These are phyloP conservation scores for Brachypterus glaber DNA, from an alignment of 2,888 invertebrate genomes.

Conservation along the genomic window DNA sequence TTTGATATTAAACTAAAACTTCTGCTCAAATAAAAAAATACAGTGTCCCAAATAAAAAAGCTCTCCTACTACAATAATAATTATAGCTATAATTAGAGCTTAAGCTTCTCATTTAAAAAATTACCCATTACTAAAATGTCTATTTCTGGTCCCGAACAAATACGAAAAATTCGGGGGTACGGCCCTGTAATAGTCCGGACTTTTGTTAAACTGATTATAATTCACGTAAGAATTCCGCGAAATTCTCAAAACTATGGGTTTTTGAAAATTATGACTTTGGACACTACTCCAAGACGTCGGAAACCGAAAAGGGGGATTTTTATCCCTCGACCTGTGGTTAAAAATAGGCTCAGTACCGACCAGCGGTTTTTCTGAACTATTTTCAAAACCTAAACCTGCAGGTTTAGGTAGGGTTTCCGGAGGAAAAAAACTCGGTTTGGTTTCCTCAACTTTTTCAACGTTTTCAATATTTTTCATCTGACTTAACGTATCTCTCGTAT, in stretches of 20 bases:
- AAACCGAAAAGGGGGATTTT: slow-evolving; percentile 28
- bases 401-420: too few relatives aligned
- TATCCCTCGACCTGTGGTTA: slow-evolving; percentile 24
- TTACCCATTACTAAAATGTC: too few relatives aligned
- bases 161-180: slow-evolving; percentile 31
- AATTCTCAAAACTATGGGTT: slow-evolving; percentile 34
- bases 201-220: slow-evolving; percentile 22
- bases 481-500: not conserved
- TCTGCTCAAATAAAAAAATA: too few relatives aligned
- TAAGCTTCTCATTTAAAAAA: too few relatives aligned
- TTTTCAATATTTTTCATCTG: not conserved
- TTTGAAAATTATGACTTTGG: slow-evolving; percentile 22
- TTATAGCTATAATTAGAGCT: too few relatives aligned
- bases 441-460: too few relatives aligned
- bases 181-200: slow-evolving; percentile 30
- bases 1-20: too few relatives aligned
- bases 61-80: too few relatives aligned
- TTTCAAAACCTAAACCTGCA: too few relatives aligned
- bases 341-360: not conserved
- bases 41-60: too few relatives aligned
- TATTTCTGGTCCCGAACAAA: slow-evolving; percentile 30
- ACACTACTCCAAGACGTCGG: slow-evolving; percentile 27
- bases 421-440: too few relatives aligned
- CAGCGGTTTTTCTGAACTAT: not conserved
- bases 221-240: slow-evolving; percentile 27